Conservation (phyloP, 2,888 invertebrate genomes). For the Therioaphis trifolii region DNA sequence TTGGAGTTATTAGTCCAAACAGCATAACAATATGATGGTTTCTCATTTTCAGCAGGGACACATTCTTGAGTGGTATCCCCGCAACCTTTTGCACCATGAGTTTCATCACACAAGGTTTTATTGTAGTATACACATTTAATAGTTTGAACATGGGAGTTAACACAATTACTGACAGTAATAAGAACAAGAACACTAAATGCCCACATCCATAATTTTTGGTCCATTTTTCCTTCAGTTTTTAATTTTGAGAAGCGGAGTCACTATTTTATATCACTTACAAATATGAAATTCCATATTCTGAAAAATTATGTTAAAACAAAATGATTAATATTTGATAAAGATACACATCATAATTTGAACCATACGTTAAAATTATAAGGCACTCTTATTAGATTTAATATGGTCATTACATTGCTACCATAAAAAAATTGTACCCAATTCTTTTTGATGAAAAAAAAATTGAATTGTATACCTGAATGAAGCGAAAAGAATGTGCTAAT, state of each 20-base stretch:
- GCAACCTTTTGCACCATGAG: conserved; percentile 69
- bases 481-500: no score
- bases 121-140: conserved; percentile 78
- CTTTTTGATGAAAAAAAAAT: no score
- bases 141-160: conserved; percentile 58
- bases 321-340: background rate
- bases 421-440: no score
- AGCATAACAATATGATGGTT: conserved; percentile 85
- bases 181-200: conserved; percentile 13
- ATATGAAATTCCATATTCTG: conserved; percentile 33
- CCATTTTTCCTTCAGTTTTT: conserved; percentile 25
- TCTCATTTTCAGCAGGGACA: conserved; percentile 76
- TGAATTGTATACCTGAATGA: no score
- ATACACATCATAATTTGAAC: no score
- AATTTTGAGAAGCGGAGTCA: background rate
- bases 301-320: conserved; percentile 26
- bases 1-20: conserved; percentile 80
- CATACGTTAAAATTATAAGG: no score
- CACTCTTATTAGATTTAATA: no score
- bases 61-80: conserved; percentile 74
- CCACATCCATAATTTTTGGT: conserved; percentile 42
- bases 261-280: background rate
- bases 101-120: conserved; percentile 71
- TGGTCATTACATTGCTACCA: no score
- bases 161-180: conserved; percentile 42